Evolutionary conservation across 2,888 invertebrate species (phyloP), one percentile per base, ranked within the genome.

Genomic region (Drosophila melanosoma): DNA sequence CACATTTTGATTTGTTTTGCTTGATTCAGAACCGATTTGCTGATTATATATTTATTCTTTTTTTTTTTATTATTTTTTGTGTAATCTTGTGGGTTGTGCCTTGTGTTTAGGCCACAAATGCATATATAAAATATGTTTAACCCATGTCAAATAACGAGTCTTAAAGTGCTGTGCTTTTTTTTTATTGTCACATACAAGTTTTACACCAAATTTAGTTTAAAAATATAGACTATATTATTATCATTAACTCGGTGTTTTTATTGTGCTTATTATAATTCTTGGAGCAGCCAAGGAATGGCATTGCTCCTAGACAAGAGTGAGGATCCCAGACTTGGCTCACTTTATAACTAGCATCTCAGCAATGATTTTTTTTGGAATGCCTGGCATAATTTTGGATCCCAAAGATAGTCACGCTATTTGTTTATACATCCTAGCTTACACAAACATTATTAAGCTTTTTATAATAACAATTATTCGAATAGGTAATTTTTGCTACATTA

Each of bases 1-100:
- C 73, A 59, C 77, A 73, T 64, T 82, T 83, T 86, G 87, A 89
- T 89, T 89, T 81, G 82, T 87, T 61, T 81, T 79, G 70, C 48
- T 40, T 32, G 64, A 67, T 70, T 62, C 66, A 66, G 59, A 73
- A 54, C 52, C 58, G 62, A 56, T 54, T 60, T 74, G 74, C 64
- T 78, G 74, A 74, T 75, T 71, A 67, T 69, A 56, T 38, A 56
- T 38, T 26, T 36, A n/a, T 36, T 26, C 17, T 52, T 35, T 7
- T 11, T 32, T 51, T 74, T 59, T 69, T 58, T 54, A 23, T 29
- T 29, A 23, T 11, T 33, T 11, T 65, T 51, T 64, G 72, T 69
- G 69, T 76, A 76, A 77, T 69, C 51, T 76, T 62, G 73, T 69
- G 75, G 69, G 72, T 70, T 83, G 72, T 81, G 75, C 71, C 85